These are phyloP conservation scores for Idaea dimidiata DNA, from an alignment of 2,888 invertebrate species.

Conservation along the genomic window DNA sequence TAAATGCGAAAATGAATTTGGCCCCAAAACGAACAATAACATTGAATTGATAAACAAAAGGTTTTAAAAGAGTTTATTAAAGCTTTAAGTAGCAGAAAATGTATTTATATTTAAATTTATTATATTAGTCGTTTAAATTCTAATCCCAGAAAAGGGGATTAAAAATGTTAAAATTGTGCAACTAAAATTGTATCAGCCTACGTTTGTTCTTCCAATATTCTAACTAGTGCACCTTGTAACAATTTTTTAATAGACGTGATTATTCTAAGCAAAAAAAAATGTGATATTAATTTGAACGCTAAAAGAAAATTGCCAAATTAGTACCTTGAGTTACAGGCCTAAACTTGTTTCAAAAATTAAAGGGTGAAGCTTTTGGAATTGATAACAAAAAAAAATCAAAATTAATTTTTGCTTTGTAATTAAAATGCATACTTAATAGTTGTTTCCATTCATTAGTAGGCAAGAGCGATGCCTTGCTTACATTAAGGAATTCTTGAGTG, in stretches of 20 bases:
- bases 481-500: no score
- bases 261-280: not conserved
- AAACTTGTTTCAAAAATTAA: not conserved
- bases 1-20: constrained; percentile 8
- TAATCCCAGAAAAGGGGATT: not conserved
- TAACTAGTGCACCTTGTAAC: not conserved
- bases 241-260: not conserved
- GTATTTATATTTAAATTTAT: constrained; percentile 5
- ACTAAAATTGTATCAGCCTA: not conserved
- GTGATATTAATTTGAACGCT: not conserved
- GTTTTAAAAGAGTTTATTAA: constrained; percentile 28
- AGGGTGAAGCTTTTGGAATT: not conserved
- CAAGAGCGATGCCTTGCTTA: not conserved
- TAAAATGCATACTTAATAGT: not conserved
- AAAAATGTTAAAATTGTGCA: not conserved
- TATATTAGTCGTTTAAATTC: not conserved
- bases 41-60: constrained; percentile 14
- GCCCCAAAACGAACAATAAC: constrained; percentile 14
- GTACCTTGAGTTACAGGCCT: not conserved
- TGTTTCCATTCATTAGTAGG: not conserved
- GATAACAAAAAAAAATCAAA: not conserved
- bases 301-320: not conserved
- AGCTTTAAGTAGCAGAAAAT: constrained; percentile 31
- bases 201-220: not conserved
- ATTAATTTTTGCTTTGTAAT: not conserved